A percentile compares a stretch with the other conserved stretches of the same genome.
Evolutionary conservation across 2,888 invertebrate species (phyloP).

Genomic region (Cerceris rybyensis): DNA sequence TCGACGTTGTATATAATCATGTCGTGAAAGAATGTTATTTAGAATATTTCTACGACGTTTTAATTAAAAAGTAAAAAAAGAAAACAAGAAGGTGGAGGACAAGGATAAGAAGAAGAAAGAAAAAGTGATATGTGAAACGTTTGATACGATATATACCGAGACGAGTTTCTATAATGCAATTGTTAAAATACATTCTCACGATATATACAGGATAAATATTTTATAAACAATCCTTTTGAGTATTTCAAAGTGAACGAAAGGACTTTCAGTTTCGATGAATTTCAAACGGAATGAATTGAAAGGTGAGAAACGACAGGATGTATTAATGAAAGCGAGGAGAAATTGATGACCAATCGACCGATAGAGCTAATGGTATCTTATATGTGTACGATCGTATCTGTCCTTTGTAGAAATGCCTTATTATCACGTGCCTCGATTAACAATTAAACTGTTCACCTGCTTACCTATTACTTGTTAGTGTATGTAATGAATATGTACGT

Average conservation of each 20-base stretch:
- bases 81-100: too few relatives aligned
- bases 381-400: conserved; percentile 64
- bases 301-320: background rate
- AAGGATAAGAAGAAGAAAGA: too few relatives aligned
- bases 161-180: background rate
- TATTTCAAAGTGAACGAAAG: background rate
- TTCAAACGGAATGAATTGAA: background rate
- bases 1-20: background rate
- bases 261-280: background rate
- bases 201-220: background rate
- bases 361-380: conserved; percentile 52
- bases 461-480: conserved; percentile 74
- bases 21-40: background rate
- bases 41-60: background rate
- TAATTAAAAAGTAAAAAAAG: background rate
- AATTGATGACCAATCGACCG: background rate
- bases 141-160: too few relatives aligned
- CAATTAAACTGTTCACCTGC: conserved; percentile 77
- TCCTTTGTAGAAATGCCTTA: conserved; percentile 78
- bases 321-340: background rate
- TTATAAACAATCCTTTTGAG: background rate
- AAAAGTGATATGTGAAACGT: too few relatives aligned
- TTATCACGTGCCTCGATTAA: conserved; percentile 79
- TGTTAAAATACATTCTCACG: background rate
- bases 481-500: conserved; percentile 74